Conservation (phyloP, 1,140 invertebrate genomes). For the Apis laboriosa region DNA sequence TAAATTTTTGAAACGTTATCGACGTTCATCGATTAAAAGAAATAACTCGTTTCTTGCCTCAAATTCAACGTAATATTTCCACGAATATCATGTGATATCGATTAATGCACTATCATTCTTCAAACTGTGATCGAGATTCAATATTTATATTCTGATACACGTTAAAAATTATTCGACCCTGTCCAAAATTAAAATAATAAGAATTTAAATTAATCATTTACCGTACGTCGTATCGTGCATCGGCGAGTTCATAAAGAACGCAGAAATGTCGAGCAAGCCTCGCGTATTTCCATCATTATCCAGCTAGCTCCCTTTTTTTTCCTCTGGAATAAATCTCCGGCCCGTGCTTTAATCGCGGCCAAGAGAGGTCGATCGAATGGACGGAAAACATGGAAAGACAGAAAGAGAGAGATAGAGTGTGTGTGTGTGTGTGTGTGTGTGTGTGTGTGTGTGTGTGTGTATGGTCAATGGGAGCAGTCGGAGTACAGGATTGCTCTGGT, state of each 20-base stretch:
- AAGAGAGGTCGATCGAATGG: conserved; percentile 52
- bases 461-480: conserved; percentile 61
- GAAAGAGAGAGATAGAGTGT: conserved; percentile 27
- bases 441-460: conserved; percentile 34
- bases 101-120: too few species aligned
- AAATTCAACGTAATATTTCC: too few species aligned
- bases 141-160: too few species aligned
- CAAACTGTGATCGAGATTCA: too few species aligned
- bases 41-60: not conserved
- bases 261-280: not conserved
- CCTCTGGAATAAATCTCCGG: conserved; percentile 24
- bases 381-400: conserved; percentile 18
- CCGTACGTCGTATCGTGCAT: too few species aligned
- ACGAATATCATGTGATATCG: conserved; percentile 23
- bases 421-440: not conserved
- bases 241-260: too few species aligned
- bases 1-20: not conserved
- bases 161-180: not conserved
- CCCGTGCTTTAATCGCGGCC: conserved; percentile 55
- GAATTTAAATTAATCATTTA: too few species aligned
- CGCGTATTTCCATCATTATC: conserved; percentile 19
- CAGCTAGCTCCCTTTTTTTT: not conserved
- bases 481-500: conserved; percentile 66
- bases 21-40: not conserved
- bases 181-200: too few species aligned